phyloP scores from a whole-genome alignment of 2,797 vertebrate genomes.

The Myioborus melanocephalus region DNA sequence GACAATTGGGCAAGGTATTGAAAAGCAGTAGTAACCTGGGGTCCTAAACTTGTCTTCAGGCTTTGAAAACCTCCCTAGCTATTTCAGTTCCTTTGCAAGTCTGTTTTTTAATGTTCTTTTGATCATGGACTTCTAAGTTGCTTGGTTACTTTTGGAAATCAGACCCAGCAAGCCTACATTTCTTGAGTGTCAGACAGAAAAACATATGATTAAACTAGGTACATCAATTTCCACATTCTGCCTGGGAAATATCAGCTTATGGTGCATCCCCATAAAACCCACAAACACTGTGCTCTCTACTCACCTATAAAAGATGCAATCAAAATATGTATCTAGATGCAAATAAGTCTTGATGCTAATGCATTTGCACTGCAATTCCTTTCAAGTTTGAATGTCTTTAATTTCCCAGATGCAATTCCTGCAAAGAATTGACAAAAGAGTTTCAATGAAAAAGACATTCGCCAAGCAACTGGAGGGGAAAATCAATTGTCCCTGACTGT shows the following conservation, averaged over 20 bases:
- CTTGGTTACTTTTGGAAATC: not conserved
- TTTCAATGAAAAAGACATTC: not conserved
- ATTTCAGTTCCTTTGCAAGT: not conserved
- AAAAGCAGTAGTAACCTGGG: not conserved
- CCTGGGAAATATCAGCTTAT: not conserved
- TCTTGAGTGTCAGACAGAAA: not conserved
- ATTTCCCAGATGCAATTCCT: constrained; percentile 22
- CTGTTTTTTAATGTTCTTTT: not conserved
- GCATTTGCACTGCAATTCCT: not conserved
- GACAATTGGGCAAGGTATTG: not conserved
- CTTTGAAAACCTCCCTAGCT: not conserved
- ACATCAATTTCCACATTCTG: not conserved
- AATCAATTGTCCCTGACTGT: not conserved
- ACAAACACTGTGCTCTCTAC: not conserved
- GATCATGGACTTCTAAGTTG: not conserved
- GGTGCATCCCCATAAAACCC: not conserved
- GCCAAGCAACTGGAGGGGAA: not conserved
- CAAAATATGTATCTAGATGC: not conserved
- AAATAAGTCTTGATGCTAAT: constrained; percentile 23
- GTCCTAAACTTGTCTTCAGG: not conserved
- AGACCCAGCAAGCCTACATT: not conserved
- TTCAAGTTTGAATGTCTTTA: constrained; percentile 30
- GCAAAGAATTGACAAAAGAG: not conserved
- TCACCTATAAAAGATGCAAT: constrained; percentile 11
- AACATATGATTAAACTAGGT: not conserved